Conservation (phyloP, 64 coral and sea anemone species). For the Stichodactyla helianthus region DNA sequence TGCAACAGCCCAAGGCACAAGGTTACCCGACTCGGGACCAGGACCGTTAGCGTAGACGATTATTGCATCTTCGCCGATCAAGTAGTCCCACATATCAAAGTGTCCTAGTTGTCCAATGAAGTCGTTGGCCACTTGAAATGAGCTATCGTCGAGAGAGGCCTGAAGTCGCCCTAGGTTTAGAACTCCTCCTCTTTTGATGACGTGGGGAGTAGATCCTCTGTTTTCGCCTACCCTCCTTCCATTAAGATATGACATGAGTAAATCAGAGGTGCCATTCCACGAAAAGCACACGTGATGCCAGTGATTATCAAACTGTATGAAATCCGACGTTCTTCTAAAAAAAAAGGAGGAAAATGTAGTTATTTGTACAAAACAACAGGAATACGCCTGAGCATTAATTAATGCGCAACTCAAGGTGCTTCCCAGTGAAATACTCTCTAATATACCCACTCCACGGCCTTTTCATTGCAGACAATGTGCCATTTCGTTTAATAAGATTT, state of each 20-base stretch:
- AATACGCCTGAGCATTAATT: too few species aligned
- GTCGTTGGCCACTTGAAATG: neutral
- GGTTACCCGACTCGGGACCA: conserved; percentile 14
- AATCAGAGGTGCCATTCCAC: neutral
- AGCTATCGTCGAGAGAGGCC: neutral
- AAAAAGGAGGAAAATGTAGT: neutral
- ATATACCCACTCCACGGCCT: too few species aligned
- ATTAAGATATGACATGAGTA: neutral
- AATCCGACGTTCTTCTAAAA: neutral
- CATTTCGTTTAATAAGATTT: too few species aligned
- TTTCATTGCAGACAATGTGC: too few species aligned
- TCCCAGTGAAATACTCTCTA: too few species aligned
- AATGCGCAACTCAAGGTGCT: too few species aligned
- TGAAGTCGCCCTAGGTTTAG: neutral
- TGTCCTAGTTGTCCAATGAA: conserved; percentile 16
- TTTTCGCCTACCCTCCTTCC: neutral
- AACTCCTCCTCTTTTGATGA: neutral
- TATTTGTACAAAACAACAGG: neutral
- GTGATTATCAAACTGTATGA: neutral
- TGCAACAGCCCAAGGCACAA: conserved; percentile 32
- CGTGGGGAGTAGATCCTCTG: neutral
- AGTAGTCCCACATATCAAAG: conserved; percentile 36
- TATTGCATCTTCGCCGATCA: neutral
- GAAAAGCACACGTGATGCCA: conserved; percentile 33
- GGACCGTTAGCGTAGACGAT: neutral